Evolutionary conservation across 2,888 invertebrate species (phyloP).

Genomic region (Idaea aversata): DNA sequence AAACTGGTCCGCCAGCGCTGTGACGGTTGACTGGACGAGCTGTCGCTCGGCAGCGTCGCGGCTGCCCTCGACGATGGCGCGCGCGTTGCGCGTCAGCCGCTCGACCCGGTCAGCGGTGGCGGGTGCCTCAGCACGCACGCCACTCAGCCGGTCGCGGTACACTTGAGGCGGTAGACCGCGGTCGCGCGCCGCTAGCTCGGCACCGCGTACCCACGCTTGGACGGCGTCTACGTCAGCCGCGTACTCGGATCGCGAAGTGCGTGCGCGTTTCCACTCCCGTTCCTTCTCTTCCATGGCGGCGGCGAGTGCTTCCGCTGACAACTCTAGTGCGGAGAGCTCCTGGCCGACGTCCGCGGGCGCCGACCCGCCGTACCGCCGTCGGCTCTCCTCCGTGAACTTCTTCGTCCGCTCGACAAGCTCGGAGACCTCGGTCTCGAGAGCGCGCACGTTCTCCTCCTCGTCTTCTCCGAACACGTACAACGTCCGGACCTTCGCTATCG

Average conservation of each 20-base stretch:
- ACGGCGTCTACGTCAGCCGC: conserved; percentile 88
- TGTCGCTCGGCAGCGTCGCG: conserved; percentile 88
- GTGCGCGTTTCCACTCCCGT: conserved; percentile 92
- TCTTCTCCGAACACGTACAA: conserved; percentile 90
- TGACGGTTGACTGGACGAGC: conserved; percentile 86
- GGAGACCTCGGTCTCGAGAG: conserved; percentile 80
- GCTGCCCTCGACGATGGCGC: conserved; percentile 88
- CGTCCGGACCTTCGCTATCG: conserved; percentile 83
- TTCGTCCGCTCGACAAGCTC: conserved; percentile 80
- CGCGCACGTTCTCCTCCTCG: conserved; percentile 81
- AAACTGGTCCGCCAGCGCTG: conserved; percentile 88
- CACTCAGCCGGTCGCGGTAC: conserved; percentile 88
- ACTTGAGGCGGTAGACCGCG: conserved; percentile 87
- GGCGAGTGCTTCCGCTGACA: conserved; percentile 88
- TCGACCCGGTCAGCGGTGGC: conserved; percentile 88
- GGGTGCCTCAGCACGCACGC: conserved; percentile 87
- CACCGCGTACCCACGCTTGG: conserved; percentile 90
- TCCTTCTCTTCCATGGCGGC: conserved; percentile 93
- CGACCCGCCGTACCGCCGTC: conserved; percentile 82
- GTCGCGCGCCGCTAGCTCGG: conserved; percentile 91
- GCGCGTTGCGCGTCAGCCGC: conserved; percentile 88
- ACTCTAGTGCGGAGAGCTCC: conserved; percentile 90
- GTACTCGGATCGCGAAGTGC: conserved; percentile 90
- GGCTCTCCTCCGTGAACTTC: conserved; percentile 79
- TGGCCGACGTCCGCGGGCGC: conserved; percentile 90